Evolutionary conservation across 1,140 invertebrate genomes (phyloP), one percentile per base, ranked within the genome.

Genomic region (Chironomus striatipennis): DNA sequence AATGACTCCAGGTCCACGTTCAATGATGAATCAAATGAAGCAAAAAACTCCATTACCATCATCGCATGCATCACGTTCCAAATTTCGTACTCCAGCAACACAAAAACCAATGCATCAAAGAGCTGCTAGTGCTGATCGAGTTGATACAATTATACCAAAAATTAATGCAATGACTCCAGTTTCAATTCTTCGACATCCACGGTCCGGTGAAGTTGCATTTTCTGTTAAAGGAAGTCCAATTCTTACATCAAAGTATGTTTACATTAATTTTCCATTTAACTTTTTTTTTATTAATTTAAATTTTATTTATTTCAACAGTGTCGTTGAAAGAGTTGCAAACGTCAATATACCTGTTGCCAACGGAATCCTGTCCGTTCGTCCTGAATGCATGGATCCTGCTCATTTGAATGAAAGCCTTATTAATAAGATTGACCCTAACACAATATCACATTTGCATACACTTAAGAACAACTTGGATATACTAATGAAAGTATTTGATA

Each of bases 271-370:
- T 1, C 1, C 2, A 47, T 47, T 47, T 10, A 47, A 47, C 2
- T 2, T n/a, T n/a, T 57, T 5, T 57, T 47, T 3, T 47, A 43
- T 43, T 43, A 10, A 47, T 8, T 2, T 10, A 12, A 57, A 57
- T 15, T n/a, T 15, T 15, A 12, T 57, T 57, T 15, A 15, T 57
- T 57, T 57, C 12, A n/a, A 15, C n/a, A 70, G 20, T 70, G 18
- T 70, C 6, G 7, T 18, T 20, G 65, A 70, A 70, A 18, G 15
- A 17, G 20, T 17, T 18, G 65, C 65, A 18, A 70, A 70, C 18
- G 65, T 70, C 20, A 70, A 70, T 17, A 70, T 70, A 8, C 65
- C 65, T 70, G 65, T 70, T 70, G 65, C 65, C 9, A 21, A 70
- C 6, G 65, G 65, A 70, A 70, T 70, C 7, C 65, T 70, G 0